Base-by-base conservation (phyloP, 2,888 invertebrate species). In the Empis stercorea region DNA sequence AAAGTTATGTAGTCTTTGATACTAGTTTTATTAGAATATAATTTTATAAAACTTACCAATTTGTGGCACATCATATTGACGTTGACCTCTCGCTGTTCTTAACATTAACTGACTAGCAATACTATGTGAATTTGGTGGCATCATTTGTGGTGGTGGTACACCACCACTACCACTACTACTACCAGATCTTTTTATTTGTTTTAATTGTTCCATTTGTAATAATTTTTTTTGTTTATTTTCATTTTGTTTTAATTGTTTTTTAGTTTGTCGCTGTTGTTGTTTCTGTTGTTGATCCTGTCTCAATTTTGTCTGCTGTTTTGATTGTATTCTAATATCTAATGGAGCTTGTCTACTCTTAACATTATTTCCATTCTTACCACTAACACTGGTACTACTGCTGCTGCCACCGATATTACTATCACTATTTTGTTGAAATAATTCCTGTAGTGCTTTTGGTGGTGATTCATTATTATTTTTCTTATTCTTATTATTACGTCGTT, bases 61-160 rank as follows among this genome's bases (percentile, higher is more conserved):
- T 73, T 86, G 87, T 57, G 87, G 87, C 55, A 87, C 87, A 71
- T 87, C 87, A 70, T 87, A 87, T 60, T 81, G 80, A 59, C 84
- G 74, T 64, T 79, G 80, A 55, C 83, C 81, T 57, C 87, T 77
- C 51, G 84, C 77, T 49, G 84, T 80, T 58, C 85, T 76, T 61
- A 84, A 71, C 83, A 87, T 84, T 71, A 86, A 76, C 68, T 86
- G 86, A 61, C 78, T 81, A 44, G 81, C 81, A 58, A 81, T 73
- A 58, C 76, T 76, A 47, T 75, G 71, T 54, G 76, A 73, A 48
- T 74, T 61, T 55, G 66, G 58, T 40, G 40, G 27, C 14, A 27
- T 27, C 20, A 23, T 40, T 59, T 61, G 47, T 63, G 57, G 44
- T 42, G 45, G 45, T 34, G 49, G 46, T 17, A 20, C 38, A 16